Evolutionary conservation across 2,113 vertebrate species (phyloP), one percentile per base, ranked within the genome.

Genomic region (Mugil cephalus): DNA sequence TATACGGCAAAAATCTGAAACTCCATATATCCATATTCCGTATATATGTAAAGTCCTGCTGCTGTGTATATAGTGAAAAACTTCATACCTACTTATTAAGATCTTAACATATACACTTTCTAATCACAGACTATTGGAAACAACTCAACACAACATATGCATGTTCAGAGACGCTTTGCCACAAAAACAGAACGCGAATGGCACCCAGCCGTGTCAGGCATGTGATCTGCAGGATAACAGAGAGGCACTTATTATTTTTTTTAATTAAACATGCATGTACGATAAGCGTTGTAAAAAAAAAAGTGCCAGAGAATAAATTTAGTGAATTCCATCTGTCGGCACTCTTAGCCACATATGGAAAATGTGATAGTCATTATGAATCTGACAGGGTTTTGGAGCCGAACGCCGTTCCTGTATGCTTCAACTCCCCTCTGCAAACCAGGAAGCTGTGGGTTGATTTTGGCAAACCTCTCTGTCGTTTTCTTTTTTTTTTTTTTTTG

Each of bases 381-480:
- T 90, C 94, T 93, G 93, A 92, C 89, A 94, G 92, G 89, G 71
- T 69, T 77, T 74, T 88, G 94, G 94, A 94, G 92, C 93, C 84
- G 39, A 77, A 77, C 73, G 15, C 62, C 63, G 59, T 68, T 86
- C 79, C 79, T 87, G 84, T 79, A 68, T 10, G 69, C 76, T 85
- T 86, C 74, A 69, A 93, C 87, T 94, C 94, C 95, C 68, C 94
- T 94, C 58, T 79, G 40, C 94, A 94, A 94, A 94, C 91, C 95
- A 97, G 96, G 96, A 98, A 96, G 91, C 92, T 93, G 93, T 93
- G 84, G 94, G 95, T 96, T 98, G 95, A 96, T 94, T 83, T 97
- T 97, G 96, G 96, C 96, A 86, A 85, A 70, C 52, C 24, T 53
- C 56, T 67, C 86, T 86, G 91, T 93, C 92, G 90, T 92, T 79